These are phyloP conservation scores for Oncorhynchus masou DNA, from an alignment of 2,113 vertebrate species.

Conservation along the genomic window DNA sequence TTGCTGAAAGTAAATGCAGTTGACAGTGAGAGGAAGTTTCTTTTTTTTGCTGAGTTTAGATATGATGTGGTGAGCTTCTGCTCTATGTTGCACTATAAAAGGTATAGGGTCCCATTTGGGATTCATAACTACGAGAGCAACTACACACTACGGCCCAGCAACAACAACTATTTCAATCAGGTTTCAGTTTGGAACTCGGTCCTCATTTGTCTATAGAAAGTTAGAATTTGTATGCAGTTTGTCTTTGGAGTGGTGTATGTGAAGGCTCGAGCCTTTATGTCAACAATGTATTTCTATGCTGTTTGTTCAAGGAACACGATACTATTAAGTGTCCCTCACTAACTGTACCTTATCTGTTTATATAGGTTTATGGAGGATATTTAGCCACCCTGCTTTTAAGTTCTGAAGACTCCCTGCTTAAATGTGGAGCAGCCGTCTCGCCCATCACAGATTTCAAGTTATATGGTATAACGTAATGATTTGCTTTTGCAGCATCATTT, in stretches of 20 bases:
- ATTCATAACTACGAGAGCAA: too few species aligned
- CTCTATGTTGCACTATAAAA: too few species aligned
- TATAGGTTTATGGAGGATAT: slow-evolving; percentile 95
- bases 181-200: too few species aligned
- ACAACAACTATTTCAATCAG: too few species aligned
- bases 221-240: not conserved
- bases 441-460: slow-evolving; percentile 92
- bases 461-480: slow-evolving; percentile 78
- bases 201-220: too few species aligned
- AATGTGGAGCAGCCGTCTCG: slow-evolving; percentile 89
- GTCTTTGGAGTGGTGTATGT: not conserved
- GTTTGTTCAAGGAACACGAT: not conserved
- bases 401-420: slow-evolving; percentile 76
- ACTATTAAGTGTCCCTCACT: not conserved
- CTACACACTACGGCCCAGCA: too few species aligned
- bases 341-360: slow-evolving; percentile 1
- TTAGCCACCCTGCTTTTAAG: slow-evolving; percentile 85
- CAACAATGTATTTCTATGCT: not conserved
- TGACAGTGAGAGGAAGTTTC: too few species aligned
- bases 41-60: too few species aligned
- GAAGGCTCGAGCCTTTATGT: not conserved
- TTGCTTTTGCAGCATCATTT: not conserved
- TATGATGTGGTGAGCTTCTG: too few species aligned
- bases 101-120: too few species aligned
- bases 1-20: too few species aligned